A percentile compares a stretch with the other conserved stretches of the same genome.
phyloP scores from a whole-genome alignment of 2,888 invertebrate genomes.

The Nycteola revayana region DNA sequence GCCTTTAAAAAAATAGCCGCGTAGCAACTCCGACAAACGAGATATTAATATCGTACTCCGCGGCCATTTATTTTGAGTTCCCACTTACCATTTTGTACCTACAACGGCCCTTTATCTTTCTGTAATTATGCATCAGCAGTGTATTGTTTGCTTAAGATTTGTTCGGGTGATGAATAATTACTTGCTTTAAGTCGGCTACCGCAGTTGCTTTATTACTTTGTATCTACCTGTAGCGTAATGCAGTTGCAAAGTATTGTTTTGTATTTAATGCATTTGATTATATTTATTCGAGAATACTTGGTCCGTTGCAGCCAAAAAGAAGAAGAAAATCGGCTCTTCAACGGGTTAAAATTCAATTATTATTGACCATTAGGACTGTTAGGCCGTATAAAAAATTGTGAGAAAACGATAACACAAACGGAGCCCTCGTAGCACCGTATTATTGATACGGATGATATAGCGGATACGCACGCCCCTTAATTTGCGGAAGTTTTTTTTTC shows the following conservation, averaged over 20 bases:
- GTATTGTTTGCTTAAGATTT: slow-evolving; percentile 64
- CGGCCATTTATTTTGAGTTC: slow-evolving; percentile 61
- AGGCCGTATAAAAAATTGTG: no score
- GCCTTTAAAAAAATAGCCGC: slow-evolving; percentile 58
- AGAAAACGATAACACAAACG: no score
- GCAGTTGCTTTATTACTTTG: slow-evolving; percentile 37
- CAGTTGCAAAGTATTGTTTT: slow-evolving; percentile 22
- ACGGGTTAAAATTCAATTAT: no score
- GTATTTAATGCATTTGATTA: background rate
- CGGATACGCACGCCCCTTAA: no score
- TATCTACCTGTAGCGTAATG: slow-evolving; percentile 30
- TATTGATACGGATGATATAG: no score
- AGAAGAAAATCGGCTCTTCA: no score
- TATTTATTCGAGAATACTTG: no score
- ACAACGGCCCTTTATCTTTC: slow-evolving; percentile 52
- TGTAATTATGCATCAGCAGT: slow-evolving; percentile 65
- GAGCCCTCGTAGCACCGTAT: no score
- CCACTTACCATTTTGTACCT: slow-evolving; percentile 63
- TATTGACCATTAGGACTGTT: no score
- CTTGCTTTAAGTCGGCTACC: slow-evolving; percentile 33
- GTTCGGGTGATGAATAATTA: slow-evolving; percentile 52
- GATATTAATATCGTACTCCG: slow-evolving; percentile 69
- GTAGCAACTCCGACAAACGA: slow-evolving; percentile 63
- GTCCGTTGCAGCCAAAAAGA: no score
- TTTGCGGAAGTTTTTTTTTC: no score